Percentiles rank a stretch among this genome's conserved stretches.
Evolutionary conservation across 1,140 invertebrate genomes (phyloP).

Genomic region (Listronotus oregonensis): DNA sequence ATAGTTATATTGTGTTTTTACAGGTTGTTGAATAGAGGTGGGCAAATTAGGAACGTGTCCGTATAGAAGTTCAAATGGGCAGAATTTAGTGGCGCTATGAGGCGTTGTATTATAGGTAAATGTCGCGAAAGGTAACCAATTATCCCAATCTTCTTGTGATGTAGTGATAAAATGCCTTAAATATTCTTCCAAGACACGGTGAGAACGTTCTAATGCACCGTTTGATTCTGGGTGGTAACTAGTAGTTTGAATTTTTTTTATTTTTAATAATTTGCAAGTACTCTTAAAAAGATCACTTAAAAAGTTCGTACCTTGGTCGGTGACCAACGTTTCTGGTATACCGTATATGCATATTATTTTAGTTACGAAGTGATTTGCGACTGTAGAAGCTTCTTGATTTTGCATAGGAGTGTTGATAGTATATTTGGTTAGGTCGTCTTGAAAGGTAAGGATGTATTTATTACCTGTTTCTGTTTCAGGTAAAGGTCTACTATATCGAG

Average conservation of each 20-base stretch:
- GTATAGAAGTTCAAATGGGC: slow-evolving; percentile 36
- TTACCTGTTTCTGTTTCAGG: slow-evolving; percentile 39
- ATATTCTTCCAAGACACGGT: too few relatives aligned
- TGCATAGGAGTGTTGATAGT: slow-evolving; percentile 38
- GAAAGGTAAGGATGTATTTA: slow-evolving; percentile 53
- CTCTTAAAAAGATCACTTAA: too few relatives aligned
- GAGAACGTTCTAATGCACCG: too few relatives aligned
- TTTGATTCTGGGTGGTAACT: too few relatives aligned
- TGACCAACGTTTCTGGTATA: too few relatives aligned
- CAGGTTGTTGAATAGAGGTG: background rate
- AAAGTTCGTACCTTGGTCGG: too few relatives aligned
- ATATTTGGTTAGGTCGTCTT: slow-evolving; percentile 45
- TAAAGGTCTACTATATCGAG: slow-evolving; percentile 12
- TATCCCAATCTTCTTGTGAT: slow-evolving; percentile 52
- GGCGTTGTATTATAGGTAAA: slow-evolving; percentile 35
- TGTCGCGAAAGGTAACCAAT: slow-evolving; percentile 41
- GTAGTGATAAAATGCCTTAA: too few relatives aligned
- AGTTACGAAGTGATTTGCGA: too few relatives aligned
- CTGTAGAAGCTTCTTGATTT: slow-evolving; percentile 38
- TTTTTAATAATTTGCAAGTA: too few relatives aligned
- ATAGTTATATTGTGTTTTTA: slow-evolving; percentile 2
- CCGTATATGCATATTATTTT: too few relatives aligned
- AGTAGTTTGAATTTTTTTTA: too few relatives aligned
- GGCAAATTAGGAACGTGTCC: slow-evolving; percentile 5
- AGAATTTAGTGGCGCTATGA: slow-evolving; percentile 47